Percentiles rank a stretch among this genome's conserved stretches.
phyloP scores from a whole-genome alignment of 2,797 vertebrate species.

The Rhinatrema bivittatum region DNA sequence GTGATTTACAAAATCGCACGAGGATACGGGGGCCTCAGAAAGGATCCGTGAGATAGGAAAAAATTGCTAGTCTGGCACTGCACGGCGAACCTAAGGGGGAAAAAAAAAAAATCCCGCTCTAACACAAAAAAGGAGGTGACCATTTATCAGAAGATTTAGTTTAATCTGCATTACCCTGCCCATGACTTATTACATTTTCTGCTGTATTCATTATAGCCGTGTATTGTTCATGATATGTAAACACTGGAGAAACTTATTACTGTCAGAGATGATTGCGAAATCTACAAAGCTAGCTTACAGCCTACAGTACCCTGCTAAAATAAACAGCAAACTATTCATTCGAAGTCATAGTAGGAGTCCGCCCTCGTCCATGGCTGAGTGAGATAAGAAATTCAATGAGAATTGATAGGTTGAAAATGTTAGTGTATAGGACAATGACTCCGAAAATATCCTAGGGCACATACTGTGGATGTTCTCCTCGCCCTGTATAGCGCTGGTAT shows the following conservation, averaged over 20 bases:
- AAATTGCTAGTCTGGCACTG: slow-evolving; percentile 1
- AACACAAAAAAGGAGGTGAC: slow-evolving; percentile 8
- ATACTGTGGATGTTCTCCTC: no score
- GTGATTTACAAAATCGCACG: slow-evolving; percentile 9
- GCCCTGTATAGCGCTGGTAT: no score
- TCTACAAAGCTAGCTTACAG: slow-evolving; percentile 11
- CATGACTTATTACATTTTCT: slow-evolving; percentile 21
- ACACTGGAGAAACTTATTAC: slow-evolving; percentile 20
- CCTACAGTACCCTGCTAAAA: neutral
- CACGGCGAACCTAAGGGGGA: no score
- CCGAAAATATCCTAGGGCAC: no score
- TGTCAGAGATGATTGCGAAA: slow-evolving; percentile 26
- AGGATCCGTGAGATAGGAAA: slow-evolving; percentile 9
- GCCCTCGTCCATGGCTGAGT: slow-evolving; percentile 7
- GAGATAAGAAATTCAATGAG: slow-evolving; percentile 3
- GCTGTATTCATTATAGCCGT: slow-evolving; percentile 24
- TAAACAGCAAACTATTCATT: slow-evolving; percentile 11
- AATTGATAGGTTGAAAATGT: slow-evolving; percentile 12
- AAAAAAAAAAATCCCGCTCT: no score
- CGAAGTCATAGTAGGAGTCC: slow-evolving; percentile 7
- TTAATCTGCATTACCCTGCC: slow-evolving; percentile 30
- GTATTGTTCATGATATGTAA: slow-evolving; percentile 16
- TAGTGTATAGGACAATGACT: slow-evolving; percentile 16
- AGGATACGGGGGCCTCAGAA: neutral
- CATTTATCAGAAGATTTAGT: slow-evolving; percentile 24